These are phyloP conservation scores for Hippopotamyrus pictus DNA, from an alignment of 2,797 vertebrate genomes.

Conservation along the genomic window DNA sequence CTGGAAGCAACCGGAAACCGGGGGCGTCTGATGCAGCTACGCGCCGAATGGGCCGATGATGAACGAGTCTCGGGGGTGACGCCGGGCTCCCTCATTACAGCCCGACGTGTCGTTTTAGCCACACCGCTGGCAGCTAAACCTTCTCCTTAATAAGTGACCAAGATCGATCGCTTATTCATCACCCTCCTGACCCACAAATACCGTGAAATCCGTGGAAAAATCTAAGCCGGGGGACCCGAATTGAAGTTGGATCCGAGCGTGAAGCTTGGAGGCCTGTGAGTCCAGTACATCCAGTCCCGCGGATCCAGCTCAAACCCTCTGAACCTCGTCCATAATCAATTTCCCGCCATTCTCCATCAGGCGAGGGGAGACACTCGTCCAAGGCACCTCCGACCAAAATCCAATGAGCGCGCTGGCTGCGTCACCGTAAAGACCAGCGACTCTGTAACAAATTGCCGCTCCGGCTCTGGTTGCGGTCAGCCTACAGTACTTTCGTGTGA, in stretches of 20 bases:
- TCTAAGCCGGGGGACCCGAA: neutral
- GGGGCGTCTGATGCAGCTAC: neutral
- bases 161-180: neutral
- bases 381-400: neutral
- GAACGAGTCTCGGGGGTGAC: neutral
- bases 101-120: neutral
- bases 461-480: neutral
- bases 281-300: neutral
- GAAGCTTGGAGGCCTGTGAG: neutral
- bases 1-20: neutral
- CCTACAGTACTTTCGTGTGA: neutral
- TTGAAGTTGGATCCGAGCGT: neutral
- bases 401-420: neutral
- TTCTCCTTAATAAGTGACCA: neutral
- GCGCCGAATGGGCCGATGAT: neutral
- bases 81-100: neutral
- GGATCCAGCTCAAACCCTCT: neutral
- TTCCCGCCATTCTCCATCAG: neutral
- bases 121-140: neutral
- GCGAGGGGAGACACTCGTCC: neutral
- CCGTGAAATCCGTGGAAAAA: neutral
- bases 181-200: neutral
- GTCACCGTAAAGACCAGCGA: neutral
- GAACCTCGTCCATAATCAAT: neutral
- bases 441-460: neutral